Percentiles rank a stretch among this genome's conserved stretches.
These are phyloP conservation scores for Notospermus geniculatus DNA, from an alignment of 1,140 invertebrate species.

Conservation along the genomic window DNA sequence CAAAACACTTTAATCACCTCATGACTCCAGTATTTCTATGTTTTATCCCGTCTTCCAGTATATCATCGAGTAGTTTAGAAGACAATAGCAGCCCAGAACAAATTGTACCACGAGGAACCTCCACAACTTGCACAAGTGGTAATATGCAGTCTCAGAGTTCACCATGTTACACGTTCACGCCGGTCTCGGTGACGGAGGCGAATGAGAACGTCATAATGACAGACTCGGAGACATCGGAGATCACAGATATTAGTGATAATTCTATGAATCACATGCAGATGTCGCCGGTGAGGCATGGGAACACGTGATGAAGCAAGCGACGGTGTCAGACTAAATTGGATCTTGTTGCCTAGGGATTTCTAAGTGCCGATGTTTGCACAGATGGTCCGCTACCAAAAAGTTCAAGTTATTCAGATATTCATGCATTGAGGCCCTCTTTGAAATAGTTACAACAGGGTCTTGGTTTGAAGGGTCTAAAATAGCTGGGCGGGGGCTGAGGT, in stretches of 20 bases:
- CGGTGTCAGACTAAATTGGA: too few species aligned
- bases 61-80: constrained; percentile 9
- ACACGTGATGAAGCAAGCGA: too few species aligned
- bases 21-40: too few species aligned
- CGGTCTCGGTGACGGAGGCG: background rate
- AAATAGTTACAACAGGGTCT: too few species aligned
- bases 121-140: background rate
- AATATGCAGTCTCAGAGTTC: background rate
- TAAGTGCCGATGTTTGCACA: too few species aligned
- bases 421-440: too few species aligned
- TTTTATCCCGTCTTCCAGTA: too few species aligned
- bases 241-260: constrained; percentile 2
- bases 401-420: too few species aligned
- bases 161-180: constrained; percentile 4
- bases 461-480: too few species aligned
- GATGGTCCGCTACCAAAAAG: too few species aligned
- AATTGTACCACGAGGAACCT: background rate
- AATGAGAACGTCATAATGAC: constrained; percentile 2
- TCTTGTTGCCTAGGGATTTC: too few species aligned
- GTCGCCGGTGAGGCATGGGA: background rate
- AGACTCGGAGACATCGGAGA: constrained; percentile 7
- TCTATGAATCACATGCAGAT: constrained; percentile 1
- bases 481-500: too few species aligned
- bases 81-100: constrained; percentile 4
- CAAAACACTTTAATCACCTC: background rate